Base-by-base conservation (phyloP, 2,797 vertebrate species). In the Cuculus canorus region DNA sequence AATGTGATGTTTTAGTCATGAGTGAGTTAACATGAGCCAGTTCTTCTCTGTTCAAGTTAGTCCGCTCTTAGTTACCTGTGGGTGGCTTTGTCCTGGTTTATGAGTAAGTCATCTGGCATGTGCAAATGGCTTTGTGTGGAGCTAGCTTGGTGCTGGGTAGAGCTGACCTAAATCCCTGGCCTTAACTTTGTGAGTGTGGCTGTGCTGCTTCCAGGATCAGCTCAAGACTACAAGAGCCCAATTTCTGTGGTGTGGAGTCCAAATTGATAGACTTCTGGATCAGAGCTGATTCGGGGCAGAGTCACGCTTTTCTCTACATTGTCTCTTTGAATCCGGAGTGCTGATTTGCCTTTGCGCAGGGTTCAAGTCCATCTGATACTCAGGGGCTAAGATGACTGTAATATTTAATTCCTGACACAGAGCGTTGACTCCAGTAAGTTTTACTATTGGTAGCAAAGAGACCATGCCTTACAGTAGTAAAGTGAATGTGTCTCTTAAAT, bases 11-110 rank as follows among this genome's bases (percentile, higher is more conserved):
- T n/a, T 94, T 81, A 94, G 83, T 90, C 57, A 87, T 54, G 80
- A 91, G 41, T 66, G 87, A 78, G 64, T 90, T 90, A 92, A 92
- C 4, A 7, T 9, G 35, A 93, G 50, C 90, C 68, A 12, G 65
- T 87, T 83, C 61, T 87, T 5, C 47, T 87, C 83, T 47, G 45
- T 85, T 69, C 63, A 72, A 56, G 47, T 95, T 95, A 90, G 68
- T 95, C 95, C 95, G 78, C 75, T 53, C 41, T 86, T 53, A 70
- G 93, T 80, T 96, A 96, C 86, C 79, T 92, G 84, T 94, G 92
- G 86, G 91, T 97, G 93, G 92, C 85, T 94, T 92, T 89, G 56
- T 82, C 79, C 82, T 91, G 83, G 17, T 84, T 94, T 81, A 66
- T 82, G n/a, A 88, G 83, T 80, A 81, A 94, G 84, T 82, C 71